Conservation (phyloP, 2,888 invertebrate genomes). For the Agriopis marginaria region DNA sequence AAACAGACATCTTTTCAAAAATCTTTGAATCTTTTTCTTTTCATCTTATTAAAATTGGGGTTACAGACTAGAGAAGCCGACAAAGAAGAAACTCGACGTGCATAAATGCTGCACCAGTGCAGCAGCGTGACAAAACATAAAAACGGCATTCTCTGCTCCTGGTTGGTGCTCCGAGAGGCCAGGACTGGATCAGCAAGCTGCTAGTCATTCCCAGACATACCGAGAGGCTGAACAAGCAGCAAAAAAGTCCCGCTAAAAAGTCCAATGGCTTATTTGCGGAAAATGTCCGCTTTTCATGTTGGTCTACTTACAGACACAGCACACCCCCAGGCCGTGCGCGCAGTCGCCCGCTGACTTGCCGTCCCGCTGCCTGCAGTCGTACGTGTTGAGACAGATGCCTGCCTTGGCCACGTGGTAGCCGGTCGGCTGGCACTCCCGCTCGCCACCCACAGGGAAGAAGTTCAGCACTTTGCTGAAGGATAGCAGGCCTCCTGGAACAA, state of each 20-base stretch:
- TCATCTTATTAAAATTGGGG: too few species aligned
- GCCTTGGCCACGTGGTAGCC: slow-evolving; percentile 89
- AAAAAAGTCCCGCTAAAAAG: neutral
- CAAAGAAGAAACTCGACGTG: too few species aligned
- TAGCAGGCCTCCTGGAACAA: slow-evolving; percentile 63
- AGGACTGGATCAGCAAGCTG: too few species aligned
- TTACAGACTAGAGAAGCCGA: too few species aligned
- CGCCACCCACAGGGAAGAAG: slow-evolving; percentile 94
- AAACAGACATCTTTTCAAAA: too few species aligned
- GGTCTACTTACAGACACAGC: slow-evolving; percentile 92
- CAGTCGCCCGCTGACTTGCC: slow-evolving; percentile 91
- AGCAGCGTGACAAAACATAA: too few species aligned
- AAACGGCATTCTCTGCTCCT: too few species aligned
- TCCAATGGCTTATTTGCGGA: neutral
- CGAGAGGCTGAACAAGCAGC: neutral
- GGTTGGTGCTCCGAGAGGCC: too few species aligned
- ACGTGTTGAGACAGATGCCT: slow-evolving; percentile 93
- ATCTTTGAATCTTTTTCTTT: too few species aligned
- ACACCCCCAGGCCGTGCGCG: slow-evolving; percentile 94
- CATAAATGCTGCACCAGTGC: too few species aligned
- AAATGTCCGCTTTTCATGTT: neutral
- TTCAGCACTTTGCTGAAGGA: slow-evolving; percentile 88
- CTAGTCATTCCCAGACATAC: neutral
- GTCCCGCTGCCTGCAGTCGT: slow-evolving; percentile 92
- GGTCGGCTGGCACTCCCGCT: slow-evolving; percentile 91